Conservation (phyloP, 1,140 invertebrate genomes). For the Hirudo medicinalis region DNA sequence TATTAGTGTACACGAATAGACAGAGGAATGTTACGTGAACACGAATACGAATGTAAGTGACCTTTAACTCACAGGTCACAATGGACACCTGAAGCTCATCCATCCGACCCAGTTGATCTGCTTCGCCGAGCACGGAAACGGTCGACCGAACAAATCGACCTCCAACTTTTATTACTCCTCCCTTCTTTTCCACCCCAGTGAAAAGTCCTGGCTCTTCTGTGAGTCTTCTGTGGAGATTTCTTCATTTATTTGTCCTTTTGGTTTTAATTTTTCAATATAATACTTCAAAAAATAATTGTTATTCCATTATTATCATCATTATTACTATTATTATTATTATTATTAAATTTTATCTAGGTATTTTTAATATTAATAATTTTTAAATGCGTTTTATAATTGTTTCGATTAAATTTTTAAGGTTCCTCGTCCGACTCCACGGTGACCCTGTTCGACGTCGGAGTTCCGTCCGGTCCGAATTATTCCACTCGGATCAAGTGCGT, state of each 20-base stretch:
- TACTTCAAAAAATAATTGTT: not conserved
- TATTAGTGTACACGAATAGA: not conserved
- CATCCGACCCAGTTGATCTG: constrained; percentile 35
- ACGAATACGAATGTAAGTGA: not conserved
- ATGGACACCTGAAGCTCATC: constrained; percentile 31
- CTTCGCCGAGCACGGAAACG: constrained; percentile 29
- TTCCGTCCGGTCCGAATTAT: constrained; percentile 34
- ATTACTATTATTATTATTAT: not conserved
- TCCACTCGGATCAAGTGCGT: not conserved
- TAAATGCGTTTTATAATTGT: constrained; percentile 4
- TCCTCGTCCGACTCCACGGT: constrained; percentile 39
- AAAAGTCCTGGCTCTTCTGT: constrained; percentile 43
- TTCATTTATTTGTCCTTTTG: too few species aligned
- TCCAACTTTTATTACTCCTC: constrained; percentile 37
- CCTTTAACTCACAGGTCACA: constrained; percentile 28
- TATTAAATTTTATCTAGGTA: not conserved
- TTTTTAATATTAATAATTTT: not conserved
- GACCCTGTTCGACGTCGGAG: constrained; percentile 41
- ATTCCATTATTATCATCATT: not conserved
- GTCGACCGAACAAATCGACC: constrained; percentile 18
- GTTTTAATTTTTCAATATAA: too few species aligned
- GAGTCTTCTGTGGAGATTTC: constrained; percentile 27
- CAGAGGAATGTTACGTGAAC: not conserved
- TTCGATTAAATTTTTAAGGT: constrained; percentile 32
- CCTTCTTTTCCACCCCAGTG: constrained; percentile 42